phyloP scores from a whole-genome alignment of 30 jellyfish, hydroid and myxozoan genomes.

The Hydra vulgaris region DNA sequence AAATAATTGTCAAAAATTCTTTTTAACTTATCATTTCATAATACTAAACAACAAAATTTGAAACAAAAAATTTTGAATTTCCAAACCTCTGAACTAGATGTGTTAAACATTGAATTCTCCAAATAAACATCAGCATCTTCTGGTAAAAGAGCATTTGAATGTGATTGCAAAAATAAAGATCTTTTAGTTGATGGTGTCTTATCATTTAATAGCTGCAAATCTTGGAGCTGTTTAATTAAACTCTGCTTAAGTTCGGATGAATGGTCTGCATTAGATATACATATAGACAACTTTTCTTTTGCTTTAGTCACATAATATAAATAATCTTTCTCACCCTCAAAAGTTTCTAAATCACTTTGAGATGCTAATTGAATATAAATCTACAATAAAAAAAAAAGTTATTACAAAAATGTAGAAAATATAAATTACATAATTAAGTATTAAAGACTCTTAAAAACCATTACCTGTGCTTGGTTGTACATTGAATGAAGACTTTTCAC shows the following conservation, averaged over 20 bases:
- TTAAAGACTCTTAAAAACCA: neutral
- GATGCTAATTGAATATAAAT: slow-evolving; percentile 30
- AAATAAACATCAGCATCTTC: slow-evolving; percentile 3
- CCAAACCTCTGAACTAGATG: neutral
- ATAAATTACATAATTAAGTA: neutral
- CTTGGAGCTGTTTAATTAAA: slow-evolving; percentile 17
- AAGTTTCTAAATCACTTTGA: slow-evolving; percentile 4
- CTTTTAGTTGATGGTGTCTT: neutral
- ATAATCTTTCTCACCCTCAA: slow-evolving; percentile 32
- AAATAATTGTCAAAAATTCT: no score
- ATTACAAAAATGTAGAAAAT: neutral
- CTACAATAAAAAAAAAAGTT: slow-evolving; percentile 3
- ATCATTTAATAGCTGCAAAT: neutral
- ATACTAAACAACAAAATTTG: neutral
- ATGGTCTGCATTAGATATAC: slow-evolving; percentile 25
- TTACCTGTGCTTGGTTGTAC: slow-evolving; percentile 36
- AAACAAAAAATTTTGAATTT: neutral
- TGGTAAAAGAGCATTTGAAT: neutral
- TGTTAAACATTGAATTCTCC: neutral
- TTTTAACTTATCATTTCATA: no score
- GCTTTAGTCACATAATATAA: slow-evolving; percentile 23
- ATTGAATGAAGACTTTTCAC: slow-evolving; percentile 23
- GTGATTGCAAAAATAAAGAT: slow-evolving; percentile 5
- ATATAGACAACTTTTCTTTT: slow-evolving; percentile 9
- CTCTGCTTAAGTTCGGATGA: slow-evolving; percentile 26